Percentiles rank a stretch among this genome's conserved stretches.
Conservation (phyloP, 1,140 invertebrate genomes). For the Eurytemora carolleeae region DNA sequence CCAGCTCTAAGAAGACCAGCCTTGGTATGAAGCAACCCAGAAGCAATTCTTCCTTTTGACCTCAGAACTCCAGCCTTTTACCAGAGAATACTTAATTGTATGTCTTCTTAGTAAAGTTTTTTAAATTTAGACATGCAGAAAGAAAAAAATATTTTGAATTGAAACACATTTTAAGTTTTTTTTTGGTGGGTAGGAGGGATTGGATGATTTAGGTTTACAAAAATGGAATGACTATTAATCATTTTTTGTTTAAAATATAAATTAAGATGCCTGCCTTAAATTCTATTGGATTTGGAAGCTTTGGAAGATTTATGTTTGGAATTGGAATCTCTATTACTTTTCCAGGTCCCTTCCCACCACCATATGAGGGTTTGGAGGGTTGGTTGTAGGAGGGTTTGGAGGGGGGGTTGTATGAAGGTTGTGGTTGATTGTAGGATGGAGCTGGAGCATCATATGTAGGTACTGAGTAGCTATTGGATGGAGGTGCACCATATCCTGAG, state of each 20-base stretch:
- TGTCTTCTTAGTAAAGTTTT: no score
- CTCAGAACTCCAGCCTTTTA: constrained; percentile 11
- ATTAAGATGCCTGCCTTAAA: background rate
- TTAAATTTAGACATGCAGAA: no score
- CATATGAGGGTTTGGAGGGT: background rate
- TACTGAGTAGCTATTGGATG: no score
- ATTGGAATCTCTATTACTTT: background rate
- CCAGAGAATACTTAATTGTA: no score
- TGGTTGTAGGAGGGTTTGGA: background rate
- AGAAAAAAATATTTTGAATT: background rate
- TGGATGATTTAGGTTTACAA: background rate
- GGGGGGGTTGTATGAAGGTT: background rate
- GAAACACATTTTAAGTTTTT: background rate
- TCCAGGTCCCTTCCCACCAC: background rate
- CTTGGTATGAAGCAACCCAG: constrained; percentile 12
- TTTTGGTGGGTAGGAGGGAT: background rate
- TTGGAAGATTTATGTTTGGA: background rate
- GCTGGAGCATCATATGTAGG: background rate
- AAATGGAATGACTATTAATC: background rate
- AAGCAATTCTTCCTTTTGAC: constrained; percentile 12
- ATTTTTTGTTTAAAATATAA: background rate
- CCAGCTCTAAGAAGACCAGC: constrained; percentile 12
- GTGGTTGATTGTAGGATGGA: background rate
- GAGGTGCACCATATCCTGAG: background rate
- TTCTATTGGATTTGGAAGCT: background rate